Percentiles rank a stretch among this genome's conserved stretches.
Evolutionary conservation across 2,113 vertebrate genomes (phyloP).

Genomic region (Numida meleagris): DNA sequence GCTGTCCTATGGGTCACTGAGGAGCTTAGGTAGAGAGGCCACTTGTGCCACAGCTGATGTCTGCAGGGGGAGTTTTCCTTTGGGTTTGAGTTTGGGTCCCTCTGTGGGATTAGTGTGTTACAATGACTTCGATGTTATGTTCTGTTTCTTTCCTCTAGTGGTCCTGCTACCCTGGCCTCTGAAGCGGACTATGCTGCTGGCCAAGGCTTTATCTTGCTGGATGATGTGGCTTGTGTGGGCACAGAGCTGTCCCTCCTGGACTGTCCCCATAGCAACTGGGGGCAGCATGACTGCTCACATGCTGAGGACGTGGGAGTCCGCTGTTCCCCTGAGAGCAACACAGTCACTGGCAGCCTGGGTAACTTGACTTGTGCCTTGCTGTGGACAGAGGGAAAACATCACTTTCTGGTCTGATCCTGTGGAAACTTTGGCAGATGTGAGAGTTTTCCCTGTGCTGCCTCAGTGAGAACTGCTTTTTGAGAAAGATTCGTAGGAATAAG

Average conservation of each 20-base stretch:
- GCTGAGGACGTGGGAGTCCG: conserved; percentile 89
- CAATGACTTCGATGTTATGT: not conserved
- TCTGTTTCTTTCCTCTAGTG: conserved; percentile 50
- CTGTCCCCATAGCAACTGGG: conserved; percentile 89
- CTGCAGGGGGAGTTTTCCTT: not conserved
- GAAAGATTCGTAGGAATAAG: not conserved
- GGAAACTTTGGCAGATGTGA: not conserved
- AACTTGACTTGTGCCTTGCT: not conserved
- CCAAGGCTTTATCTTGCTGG: conserved; percentile 87
- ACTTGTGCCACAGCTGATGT: not conserved
- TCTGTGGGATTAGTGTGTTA: not conserved
- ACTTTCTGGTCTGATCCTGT: not conserved
- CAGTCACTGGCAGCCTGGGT: conserved; percentile 42
- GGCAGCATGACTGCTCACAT: conserved; percentile 93
- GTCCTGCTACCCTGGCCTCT: conserved; percentile 62
- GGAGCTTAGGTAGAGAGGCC: not conserved
- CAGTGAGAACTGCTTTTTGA: not conserved
- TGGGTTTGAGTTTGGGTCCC: not conserved
- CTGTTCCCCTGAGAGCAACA: conserved; percentile 75
- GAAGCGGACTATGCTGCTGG: conserved; percentile 81
- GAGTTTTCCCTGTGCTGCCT: not conserved
- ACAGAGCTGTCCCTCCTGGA: conserved; percentile 86
- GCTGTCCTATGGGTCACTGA: not conserved
- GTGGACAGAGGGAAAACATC: not conserved
- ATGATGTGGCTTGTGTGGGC: conserved; percentile 87